phyloP scores from a whole-genome alignment of 2,113 vertebrate genomes.

The Ptychochromis oligacanthus region DNA sequence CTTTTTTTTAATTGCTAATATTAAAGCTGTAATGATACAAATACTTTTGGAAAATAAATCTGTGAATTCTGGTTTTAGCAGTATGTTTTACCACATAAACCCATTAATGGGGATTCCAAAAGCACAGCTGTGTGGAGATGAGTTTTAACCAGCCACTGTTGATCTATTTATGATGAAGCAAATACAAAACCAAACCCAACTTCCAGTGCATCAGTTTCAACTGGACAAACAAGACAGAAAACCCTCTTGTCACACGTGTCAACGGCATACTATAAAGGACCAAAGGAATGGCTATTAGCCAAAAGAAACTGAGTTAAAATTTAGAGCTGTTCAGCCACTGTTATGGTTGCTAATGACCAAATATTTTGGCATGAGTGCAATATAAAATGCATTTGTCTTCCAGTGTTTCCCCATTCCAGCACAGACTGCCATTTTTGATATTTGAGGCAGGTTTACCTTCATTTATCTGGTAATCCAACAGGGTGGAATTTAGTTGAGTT shows the following conservation, averaged over 20 bases:
- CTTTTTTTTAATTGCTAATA: neutral
- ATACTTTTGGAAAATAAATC: neutral
- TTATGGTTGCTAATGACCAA: slow-evolving; percentile 59
- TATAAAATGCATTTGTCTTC: slow-evolving; percentile 43
- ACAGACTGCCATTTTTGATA: neutral
- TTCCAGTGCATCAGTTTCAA: neutral
- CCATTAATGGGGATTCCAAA: neutral
- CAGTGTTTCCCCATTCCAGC: slow-evolving; percentile 5
- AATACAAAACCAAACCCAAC: neutral
- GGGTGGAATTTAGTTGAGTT: slow-evolving; percentile 7
- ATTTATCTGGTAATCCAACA: neutral
- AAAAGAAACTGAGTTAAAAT: slow-evolving; percentile 12
- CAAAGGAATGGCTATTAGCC: slow-evolving; percentile 40
- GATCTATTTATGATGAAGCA: neutral
- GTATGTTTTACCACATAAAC: neutral
- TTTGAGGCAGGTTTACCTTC: neutral
- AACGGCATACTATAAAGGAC: slow-evolving; percentile 8
- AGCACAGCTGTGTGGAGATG: neutral
- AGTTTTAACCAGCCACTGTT: neutral
- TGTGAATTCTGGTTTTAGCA: slow-evolving; percentile 25
- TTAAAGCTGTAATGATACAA: slow-evolving; percentile 5
- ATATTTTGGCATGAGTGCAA: slow-evolving; percentile 65
- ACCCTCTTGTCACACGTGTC: neutral
- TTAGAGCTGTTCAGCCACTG: slow-evolving; percentile 6
- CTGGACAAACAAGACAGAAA: neutral